Conservation (phyloP, 2,113 vertebrate genomes). For the Centropristis striata region DNA sequence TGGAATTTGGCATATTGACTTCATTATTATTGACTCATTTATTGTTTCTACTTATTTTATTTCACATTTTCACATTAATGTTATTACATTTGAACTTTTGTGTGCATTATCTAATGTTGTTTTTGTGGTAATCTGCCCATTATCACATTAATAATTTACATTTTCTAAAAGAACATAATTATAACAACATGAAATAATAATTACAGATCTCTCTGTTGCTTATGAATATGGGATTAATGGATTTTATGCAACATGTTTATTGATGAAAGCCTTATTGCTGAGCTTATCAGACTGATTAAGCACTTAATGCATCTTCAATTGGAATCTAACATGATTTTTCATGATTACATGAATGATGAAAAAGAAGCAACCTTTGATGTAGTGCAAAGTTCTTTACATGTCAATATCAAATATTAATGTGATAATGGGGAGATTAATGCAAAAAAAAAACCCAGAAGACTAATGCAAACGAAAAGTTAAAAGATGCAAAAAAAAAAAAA, state of each 20-base stretch:
- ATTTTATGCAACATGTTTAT: constrained; percentile 41
- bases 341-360: constrained; percentile 52
- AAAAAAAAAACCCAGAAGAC: too few species aligned
- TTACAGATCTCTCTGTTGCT: constrained; percentile 7
- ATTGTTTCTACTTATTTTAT: not conserved
- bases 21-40: not conserved
- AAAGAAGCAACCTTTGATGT: constrained; percentile 30
- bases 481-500: too few species aligned
- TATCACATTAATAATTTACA: too few species aligned
- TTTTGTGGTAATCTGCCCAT: too few species aligned
- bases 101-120: not conserved
- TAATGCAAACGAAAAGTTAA: too few species aligned
- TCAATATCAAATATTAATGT: too few species aligned
- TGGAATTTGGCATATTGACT: too few species aligned
- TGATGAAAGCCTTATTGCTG: constrained; percentile 30
- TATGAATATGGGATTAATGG: constrained; percentile 33
- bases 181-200: constrained; percentile 53
- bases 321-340: constrained; percentile 28
- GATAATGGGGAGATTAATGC: too few species aligned
- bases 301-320: constrained; percentile 40
- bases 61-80: not conserved
- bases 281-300: constrained; percentile 32
- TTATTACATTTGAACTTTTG: not conserved
- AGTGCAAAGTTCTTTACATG: too few species aligned
- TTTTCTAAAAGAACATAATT: constrained; percentile 42